A percentile compares a stretch with the other conserved stretches of the same genome.
Conservation (phyloP, 2,888 invertebrate genomes). For the Amaurobius ferox region DNA sequence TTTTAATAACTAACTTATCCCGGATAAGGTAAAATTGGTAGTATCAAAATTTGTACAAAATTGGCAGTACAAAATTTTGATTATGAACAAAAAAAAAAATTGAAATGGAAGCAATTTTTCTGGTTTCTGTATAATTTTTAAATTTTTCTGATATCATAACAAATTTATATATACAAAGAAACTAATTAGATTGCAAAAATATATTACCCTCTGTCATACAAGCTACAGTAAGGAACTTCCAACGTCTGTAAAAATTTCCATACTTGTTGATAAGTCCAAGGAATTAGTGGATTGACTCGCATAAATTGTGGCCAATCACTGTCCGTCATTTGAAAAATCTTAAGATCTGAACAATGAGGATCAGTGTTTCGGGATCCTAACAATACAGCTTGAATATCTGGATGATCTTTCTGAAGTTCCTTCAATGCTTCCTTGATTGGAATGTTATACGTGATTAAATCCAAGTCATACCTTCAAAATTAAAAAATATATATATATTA, state of each 20-base stretch:
- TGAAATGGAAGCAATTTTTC: too few species aligned
- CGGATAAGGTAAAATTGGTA: too few species aligned
- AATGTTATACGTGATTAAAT: conserved; percentile 83
- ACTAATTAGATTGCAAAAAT: too few species aligned
- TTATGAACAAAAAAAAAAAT: too few species aligned
- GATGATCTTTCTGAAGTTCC: conserved; percentile 81
- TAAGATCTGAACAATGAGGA: conserved; percentile 85
- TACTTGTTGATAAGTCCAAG: conserved; percentile 93
- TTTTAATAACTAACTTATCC: too few species aligned
- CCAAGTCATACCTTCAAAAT: conserved; percentile 83
- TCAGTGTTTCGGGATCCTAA: conserved; percentile 95
- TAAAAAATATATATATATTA: neutral
- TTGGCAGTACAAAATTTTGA: too few species aligned
- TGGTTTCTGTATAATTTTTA: too few species aligned
- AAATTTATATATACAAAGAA: too few species aligned
- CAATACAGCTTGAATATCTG: conserved; percentile 87
- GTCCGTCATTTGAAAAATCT: conserved; percentile 87
- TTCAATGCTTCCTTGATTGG: conserved; percentile 86
- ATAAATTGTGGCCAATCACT: conserved; percentile 92
- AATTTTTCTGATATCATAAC: too few species aligned
- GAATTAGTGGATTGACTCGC: conserved; percentile 91
- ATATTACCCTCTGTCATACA: conserved; percentile 90
- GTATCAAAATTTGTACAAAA: too few species aligned
- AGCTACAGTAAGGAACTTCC: conserved; percentile 90
- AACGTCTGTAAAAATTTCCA: conserved; percentile 91